Conservation (phyloP, 64 coral and sea anemone genomes). For the Orbicella faveolata region DNA sequence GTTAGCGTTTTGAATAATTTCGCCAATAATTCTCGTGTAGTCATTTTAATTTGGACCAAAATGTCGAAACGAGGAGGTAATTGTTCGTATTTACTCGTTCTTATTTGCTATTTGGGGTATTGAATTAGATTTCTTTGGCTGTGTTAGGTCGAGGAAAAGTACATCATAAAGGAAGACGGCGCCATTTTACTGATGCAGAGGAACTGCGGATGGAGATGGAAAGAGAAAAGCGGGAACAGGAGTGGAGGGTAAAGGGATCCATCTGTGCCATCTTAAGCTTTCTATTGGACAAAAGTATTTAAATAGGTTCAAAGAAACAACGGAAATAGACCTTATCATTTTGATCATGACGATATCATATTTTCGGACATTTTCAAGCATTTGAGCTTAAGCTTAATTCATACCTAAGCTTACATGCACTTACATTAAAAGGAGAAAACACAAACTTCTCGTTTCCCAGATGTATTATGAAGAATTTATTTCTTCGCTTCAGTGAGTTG, state of each 20-base stretch:
- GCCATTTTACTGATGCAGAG: conserved; percentile 97
- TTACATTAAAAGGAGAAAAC: background rate
- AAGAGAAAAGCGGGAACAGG: conserved; percentile 75
- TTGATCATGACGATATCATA: too few species aligned
- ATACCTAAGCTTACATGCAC: background rate
- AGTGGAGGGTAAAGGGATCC: conserved; percentile 79
- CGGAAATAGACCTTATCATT: background rate
- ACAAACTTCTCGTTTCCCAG: background rate
- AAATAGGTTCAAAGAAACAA: background rate
- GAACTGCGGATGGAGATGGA: conserved; percentile 80
- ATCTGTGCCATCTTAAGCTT: background rate
- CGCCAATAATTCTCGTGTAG: background rate
- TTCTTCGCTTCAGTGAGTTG: background rate
- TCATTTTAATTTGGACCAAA: background rate
- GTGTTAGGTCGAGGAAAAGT: conserved; percentile 85
- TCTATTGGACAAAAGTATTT: background rate
- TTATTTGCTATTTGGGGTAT: background rate
- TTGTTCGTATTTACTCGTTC: background rate
- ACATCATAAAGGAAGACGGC: conserved; percentile 83
- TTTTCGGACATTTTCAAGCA: too few species aligned
- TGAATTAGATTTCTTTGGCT: conserved; percentile 33
- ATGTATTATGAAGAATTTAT: background rate
- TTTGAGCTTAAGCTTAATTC: too few species aligned
- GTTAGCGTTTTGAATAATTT: background rate
- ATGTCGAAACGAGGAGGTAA: conserved; percentile 70